Evolutionary conservation across 2,888 invertebrate species (phyloP), one percentile per base, ranked within the genome.

Genomic region (Erebia aethiops): DNA sequence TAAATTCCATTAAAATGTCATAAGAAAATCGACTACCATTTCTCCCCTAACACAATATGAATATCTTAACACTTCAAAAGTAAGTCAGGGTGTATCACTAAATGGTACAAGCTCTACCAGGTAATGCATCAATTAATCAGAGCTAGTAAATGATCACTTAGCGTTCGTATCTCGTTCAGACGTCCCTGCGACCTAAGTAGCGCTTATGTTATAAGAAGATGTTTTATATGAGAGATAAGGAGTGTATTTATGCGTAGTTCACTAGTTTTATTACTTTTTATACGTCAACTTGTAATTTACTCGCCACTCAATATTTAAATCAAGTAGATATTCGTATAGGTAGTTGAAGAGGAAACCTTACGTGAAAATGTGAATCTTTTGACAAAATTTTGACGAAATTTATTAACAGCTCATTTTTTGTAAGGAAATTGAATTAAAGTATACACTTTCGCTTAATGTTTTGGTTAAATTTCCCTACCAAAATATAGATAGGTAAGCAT

Each of bases 81-180:
- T 66, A 56, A 69, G 67, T 71, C 70, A 64, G 70, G 54, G 51
- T 57, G 58, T 72, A 69, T 61, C 60, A 43, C 51, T 41, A 69
- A 67, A 64, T 65, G 43, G 66, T 70, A 62, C 71, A 68, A 63
- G 64, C 69, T 49, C 54, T 69, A 57, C 41, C 14, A 57, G 61
- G 65, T 69, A 72, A 73, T 71, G 65, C 65, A 66, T 71, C 76
- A 75, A 79, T 79, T 79, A 79, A 77, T 79, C 77, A 72, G 49
- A 62, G 72, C 54, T 73, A 70, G 78, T 77, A 77, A 78, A 76
- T 73, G 79, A 79, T 78, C 79, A 78, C 79, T 79, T 79, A 78
- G 74, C 67, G 71, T 14, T 60, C 41, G 60, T 79, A 78, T 77
- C 78, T 70, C 70, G 52, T 61, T 58, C 73, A 75, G 74, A 71